A percentile compares a stretch with the other conserved stretches of the same genome.
phyloP scores from a whole-genome alignment of 2,888 invertebrate species.

The Pyrrhia umbra region DNA sequence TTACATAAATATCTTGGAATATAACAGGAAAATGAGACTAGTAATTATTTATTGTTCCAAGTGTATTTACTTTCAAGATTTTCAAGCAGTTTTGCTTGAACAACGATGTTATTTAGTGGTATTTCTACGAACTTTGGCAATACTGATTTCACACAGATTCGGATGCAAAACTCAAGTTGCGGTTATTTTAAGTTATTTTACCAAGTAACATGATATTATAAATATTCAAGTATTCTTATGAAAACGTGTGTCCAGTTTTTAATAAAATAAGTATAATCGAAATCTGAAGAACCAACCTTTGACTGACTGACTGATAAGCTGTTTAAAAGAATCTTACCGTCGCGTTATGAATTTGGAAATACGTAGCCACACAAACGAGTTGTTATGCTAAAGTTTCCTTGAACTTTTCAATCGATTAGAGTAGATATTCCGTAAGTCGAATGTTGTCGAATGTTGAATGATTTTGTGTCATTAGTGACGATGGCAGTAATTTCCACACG shows the following conservation, averaged over 20 bases:
- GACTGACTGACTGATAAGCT: too few relatives aligned
- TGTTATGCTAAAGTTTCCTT: constrained; percentile 29
- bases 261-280: not conserved
- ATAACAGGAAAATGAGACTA: constrained; percentile 24
- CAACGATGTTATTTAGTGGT: not conserved
- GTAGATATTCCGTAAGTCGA: constrained; percentile 5
- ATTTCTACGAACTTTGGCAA: constrained; percentile 22
- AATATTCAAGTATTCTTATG: too few relatives aligned
- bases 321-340: too few relatives aligned
- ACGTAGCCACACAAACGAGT: constrained; percentile 9
- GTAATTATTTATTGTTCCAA: constrained; percentile 2
- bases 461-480: constrained; percentile 12
- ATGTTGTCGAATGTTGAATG: constrained; percentile 19
- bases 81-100: not conserved
- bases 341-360: not conserved
- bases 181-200: too few relatives aligned
- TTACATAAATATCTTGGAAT: too few relatives aligned
- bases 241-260: constrained; percentile 16
- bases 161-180: not conserved
- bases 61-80: constrained; percentile 1
- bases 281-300: too few relatives aligned
- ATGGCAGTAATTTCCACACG: constrained; percentile 52
- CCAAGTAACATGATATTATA: too few relatives aligned
- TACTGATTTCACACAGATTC: constrained; percentile 28
- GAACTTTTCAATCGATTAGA: constrained; percentile 47